Evolutionary conservation across 2,888 invertebrate genomes (phyloP).

Genomic region (Drosophila sordidula): DNA sequence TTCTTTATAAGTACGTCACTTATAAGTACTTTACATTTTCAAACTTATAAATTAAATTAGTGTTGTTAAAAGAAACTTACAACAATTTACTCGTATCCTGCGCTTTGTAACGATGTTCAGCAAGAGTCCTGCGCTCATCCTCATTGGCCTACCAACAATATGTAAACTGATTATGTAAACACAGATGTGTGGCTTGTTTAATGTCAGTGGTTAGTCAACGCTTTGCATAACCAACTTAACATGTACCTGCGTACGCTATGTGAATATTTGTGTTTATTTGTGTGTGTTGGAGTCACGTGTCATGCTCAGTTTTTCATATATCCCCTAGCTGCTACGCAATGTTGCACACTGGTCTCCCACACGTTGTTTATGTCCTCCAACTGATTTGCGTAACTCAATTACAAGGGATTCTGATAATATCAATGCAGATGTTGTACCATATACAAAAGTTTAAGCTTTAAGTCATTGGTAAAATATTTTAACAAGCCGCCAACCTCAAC

Average conservation of each 20-base stretch:
- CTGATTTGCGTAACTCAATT: slow-evolving; percentile 79
- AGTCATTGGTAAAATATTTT: slow-evolving; percentile 31
- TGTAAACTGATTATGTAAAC: slow-evolving; percentile 15
- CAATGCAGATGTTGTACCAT: slow-evolving; percentile 25
- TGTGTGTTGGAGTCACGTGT: neutral
- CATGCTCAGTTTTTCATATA: slow-evolving; percentile 7
- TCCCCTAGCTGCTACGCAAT: slow-evolving; percentile 2
- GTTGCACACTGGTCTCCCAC: neutral
- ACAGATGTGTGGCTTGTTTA: slow-evolving; percentile 24
- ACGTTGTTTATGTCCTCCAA: slow-evolving; percentile 30
- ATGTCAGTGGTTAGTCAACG: slow-evolving; percentile 50
- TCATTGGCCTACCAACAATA: neutral
- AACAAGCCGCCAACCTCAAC: slow-evolving; percentile 62
- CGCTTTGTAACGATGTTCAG: neutral
- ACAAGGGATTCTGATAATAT: slow-evolving; percentile 65
- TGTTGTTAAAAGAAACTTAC: neutral
- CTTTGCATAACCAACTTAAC: slow-evolving; percentile 44
- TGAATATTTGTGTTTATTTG: neutral
- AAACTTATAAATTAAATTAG: neutral
- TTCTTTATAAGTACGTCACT: neutral
- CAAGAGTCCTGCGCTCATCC: neutral
- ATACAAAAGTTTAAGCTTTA: slow-evolving; percentile 19
- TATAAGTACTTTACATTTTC: neutral
- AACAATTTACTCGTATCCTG: neutral
- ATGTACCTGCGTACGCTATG: neutral